A percentile compares a stretch with the other conserved stretches of the same genome.
Evolutionary conservation across 2,113 vertebrate species (phyloP).

Genomic region (Hydropotes inermis): DNA sequence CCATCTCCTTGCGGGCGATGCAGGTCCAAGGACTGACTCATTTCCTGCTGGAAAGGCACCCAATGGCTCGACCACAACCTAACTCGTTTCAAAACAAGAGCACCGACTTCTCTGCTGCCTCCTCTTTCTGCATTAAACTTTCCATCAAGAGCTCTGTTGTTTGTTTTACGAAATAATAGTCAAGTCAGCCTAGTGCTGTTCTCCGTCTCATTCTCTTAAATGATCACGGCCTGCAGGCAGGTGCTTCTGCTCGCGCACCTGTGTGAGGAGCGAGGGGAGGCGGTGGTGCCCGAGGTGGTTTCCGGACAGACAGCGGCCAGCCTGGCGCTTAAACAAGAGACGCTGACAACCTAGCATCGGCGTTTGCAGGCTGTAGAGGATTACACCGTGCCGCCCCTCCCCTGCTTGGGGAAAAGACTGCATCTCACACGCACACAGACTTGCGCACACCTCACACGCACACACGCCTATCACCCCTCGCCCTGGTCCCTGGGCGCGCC

Average conservation of each 20-base stretch:
- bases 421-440: too few species aligned
- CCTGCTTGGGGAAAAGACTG: not conserved
- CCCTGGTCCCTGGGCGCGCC: not conserved
- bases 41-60: too few species aligned
- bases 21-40: accelerated
- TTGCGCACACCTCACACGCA: not conserved
- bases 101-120: not conserved
- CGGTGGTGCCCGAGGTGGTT: accelerated
- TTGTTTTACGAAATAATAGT: not conserved
- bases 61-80: accelerated
- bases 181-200: not conserved
- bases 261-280: accelerated
- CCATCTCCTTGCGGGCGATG: accelerated
- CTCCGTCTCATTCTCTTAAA: not conserved
- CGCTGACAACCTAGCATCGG: accelerated
- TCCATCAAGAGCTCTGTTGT: not conserved
- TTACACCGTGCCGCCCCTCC: accelerated
- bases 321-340: too few species aligned
- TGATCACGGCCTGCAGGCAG: accelerated
- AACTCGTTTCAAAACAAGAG: not conserved
- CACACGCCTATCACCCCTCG: not conserved
- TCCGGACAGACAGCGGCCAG: accelerated
- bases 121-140: not conserved
- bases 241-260: not conserved
- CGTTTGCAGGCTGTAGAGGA: accelerated